phyloP scores from a whole-genome alignment of 2,797 vertebrate genomes.

The Falco berigora region DNA sequence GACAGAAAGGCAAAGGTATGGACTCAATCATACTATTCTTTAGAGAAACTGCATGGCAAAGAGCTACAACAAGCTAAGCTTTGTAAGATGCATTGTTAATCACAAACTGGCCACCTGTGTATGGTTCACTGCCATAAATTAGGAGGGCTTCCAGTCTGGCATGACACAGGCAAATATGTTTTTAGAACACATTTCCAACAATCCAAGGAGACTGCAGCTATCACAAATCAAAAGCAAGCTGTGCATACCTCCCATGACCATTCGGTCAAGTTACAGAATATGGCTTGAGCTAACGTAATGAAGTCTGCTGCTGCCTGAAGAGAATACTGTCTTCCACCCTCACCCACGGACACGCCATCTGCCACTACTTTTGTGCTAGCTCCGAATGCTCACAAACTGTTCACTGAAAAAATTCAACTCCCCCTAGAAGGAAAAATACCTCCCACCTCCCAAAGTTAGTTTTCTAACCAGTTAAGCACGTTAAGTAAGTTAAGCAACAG shows the following conservation, averaged over 20 bases:
- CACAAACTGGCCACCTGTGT: background rate
- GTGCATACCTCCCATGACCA: background rate
- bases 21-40: background rate
- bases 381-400: background rate
- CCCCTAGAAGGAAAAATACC: background rate
- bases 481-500: background rate
- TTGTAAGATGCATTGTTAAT: background rate
- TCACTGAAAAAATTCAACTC: background rate
- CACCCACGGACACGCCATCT: background rate
- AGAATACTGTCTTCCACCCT: background rate
- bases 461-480: background rate
- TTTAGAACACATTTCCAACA: background rate
- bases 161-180: background rate
- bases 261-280: background rate
- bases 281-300: background rate
- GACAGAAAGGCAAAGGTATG: background rate
- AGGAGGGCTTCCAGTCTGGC: background rate
- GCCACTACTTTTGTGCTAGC: background rate
- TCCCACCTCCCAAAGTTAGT: accelerated
- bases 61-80: background rate
- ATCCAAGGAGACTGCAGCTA: background rate
- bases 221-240: background rate
- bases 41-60: background rate
- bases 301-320: background rate
- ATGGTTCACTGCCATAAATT: background rate